Evolutionary conservation across 2,888 invertebrate genomes (phyloP).

Genomic region (Girardia tigrina): DNA sequence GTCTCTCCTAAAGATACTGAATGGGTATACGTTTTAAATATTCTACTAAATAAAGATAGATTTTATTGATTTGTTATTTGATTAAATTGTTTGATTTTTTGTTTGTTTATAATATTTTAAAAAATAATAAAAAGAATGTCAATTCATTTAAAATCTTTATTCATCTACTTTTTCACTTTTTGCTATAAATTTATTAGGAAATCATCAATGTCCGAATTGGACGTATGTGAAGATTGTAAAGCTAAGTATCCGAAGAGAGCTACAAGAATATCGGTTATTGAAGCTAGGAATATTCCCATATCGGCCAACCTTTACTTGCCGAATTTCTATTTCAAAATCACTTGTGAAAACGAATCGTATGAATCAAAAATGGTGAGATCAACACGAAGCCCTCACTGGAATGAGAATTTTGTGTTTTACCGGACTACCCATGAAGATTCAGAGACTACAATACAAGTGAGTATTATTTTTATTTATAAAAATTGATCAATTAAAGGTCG

Average conservation of each 20-base stretch:
- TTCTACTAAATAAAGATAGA: too few species aligned
- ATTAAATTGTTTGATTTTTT: too few species aligned
- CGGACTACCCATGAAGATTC: neutral
- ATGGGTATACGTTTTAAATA: too few species aligned
- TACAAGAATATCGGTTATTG: neutral
- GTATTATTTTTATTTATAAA: too few species aligned
- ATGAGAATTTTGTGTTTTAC: neutral
- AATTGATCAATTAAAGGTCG: too few species aligned
- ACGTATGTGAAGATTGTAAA: neutral
- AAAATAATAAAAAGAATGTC: too few species aligned
- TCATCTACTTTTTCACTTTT: too few species aligned
- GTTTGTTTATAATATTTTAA: too few species aligned
- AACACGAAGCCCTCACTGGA: neutral
- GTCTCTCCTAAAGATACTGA: too few species aligned
- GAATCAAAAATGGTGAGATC: neutral
- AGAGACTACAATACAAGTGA: neutral
- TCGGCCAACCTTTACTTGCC: neutral
- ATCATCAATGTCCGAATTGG: neutral
- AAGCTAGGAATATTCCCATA: neutral
- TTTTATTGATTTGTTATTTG: too few species aligned
- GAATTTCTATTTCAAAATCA: neutral
- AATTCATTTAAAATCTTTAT: too few species aligned
- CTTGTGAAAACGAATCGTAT: neutral
- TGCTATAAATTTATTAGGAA: neutral
- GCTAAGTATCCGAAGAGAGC: neutral